phyloP scores from a whole-genome alignment of 37 sponge, comb jelly and placozoan genomes.

The Oopsacas minuta region DNA sequence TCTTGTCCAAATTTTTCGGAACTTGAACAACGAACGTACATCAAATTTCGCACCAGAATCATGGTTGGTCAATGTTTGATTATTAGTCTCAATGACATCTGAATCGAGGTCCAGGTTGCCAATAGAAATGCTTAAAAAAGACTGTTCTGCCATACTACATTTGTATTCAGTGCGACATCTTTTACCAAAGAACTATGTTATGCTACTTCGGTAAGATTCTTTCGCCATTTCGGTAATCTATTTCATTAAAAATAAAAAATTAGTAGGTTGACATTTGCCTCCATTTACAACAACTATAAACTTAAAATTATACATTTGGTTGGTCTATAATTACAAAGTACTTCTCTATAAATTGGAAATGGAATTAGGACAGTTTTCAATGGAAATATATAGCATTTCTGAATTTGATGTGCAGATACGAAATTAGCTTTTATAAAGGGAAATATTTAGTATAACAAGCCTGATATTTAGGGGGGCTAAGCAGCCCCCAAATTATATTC shows the following conservation, averaged over 20 bases:
- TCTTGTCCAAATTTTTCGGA: too few relatives aligned
- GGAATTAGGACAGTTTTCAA: not conserved
- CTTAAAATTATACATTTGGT: not conserved
- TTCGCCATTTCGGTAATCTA: not conserved
- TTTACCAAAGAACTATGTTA: not conserved
- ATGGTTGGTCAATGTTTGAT: not conserved
- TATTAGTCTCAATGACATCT: not conserved
- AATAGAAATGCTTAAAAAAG: not conserved
- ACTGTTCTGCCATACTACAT: not conserved
- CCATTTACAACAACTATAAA: not conserved
- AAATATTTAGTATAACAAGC: not conserved
- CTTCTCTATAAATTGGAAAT: not conserved
- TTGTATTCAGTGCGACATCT: not conserved
- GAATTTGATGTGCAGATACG: not conserved
- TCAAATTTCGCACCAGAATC: not conserved
- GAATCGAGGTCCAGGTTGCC: not conserved
- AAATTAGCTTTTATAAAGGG: not conserved
- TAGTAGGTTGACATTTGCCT: not conserved
- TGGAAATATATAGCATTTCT: not conserved
- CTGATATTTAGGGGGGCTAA: not conserved
- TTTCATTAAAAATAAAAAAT: not conserved
- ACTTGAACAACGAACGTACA: too few relatives aligned
- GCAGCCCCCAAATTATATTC: not conserved
- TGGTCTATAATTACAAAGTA: not conserved
- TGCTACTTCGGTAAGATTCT: not conserved